Evolutionary conservation across 2,113 vertebrate genomes (phyloP).

Genomic region (Thymallus thymallus): DNA sequence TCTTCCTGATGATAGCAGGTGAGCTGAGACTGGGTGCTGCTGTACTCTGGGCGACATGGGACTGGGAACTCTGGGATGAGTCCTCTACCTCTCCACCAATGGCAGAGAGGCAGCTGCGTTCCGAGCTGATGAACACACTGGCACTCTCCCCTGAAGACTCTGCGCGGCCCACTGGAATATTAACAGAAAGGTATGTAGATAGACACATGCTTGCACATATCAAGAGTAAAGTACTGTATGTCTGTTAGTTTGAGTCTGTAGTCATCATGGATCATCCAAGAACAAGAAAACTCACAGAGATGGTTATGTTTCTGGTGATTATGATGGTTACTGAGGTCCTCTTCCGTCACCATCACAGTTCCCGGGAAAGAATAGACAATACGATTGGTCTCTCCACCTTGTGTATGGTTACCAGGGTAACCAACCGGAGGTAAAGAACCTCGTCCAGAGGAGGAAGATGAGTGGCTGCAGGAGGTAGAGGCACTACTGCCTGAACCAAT

Average conservation of each 20-base stretch:
- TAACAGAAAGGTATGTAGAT: neutral
- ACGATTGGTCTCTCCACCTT: conserved; percentile 33
- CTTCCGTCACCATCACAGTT: conserved; percentile 54
- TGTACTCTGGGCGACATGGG: conserved; percentile 12
- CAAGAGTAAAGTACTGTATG: too few species aligned
- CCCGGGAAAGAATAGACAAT: conserved; percentile 41
- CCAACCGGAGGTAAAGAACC: conserved; percentile 70
- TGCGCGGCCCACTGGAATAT: conserved; percentile 62
- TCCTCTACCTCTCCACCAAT: conserved; percentile 62
- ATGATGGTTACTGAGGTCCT: conserved; percentile 62
- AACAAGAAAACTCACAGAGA: conserved; percentile 52
- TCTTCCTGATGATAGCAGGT: conserved; percentile 48
- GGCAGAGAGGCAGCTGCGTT: conserved; percentile 67
- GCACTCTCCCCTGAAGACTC: conserved; percentile 69
- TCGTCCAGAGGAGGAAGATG: conserved; percentile 74
- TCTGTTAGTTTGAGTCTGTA: too few species aligned
- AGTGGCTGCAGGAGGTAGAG: conserved; percentile 74
- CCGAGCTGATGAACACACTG: conserved; percentile 64
- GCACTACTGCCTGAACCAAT: conserved; percentile 73
- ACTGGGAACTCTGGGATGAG: conserved; percentile 41
- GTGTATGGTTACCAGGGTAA: conserved; percentile 43
- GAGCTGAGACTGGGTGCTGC: conserved; percentile 43
- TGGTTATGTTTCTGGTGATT: conserved; percentile 40
- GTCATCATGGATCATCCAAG: neutral
- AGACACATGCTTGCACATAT: neutral